Evolutionary conservation across 2,888 invertebrate species (phyloP), one percentile per base, ranked within the genome.

Genomic region (Bembecia ichneumoniformis): DNA sequence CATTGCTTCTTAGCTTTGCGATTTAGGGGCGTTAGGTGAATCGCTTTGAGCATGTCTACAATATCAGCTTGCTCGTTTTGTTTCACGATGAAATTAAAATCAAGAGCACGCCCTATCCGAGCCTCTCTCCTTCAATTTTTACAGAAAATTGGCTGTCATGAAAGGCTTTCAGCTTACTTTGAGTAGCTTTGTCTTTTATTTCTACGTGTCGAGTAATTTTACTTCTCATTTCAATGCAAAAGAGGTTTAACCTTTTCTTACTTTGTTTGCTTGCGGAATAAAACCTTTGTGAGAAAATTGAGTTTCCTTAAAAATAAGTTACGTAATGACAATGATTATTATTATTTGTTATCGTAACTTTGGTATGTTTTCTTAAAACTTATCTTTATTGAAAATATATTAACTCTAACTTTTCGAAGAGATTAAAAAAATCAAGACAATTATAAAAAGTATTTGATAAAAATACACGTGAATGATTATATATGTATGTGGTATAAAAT

Each of bases 71-170:
- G 57, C 56, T 58, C 59, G 62, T 66, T 68, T 66, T 66, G 54
- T 59, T 62, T 53, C 52, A 55, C 61, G 64, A 70, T 63, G 59
- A 65, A 69, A 71, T 72, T 69, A 70, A 73, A 72, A 66, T 64
- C 63, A 59, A 49, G 52, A 49, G 52, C 49, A 44, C 46, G 49
- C 49, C 36, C 47, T 28, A 28, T 9, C 34, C 40, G 62, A 55
- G 51, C 54, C 58, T 52, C 52, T 58, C 57, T 59, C 56, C 57
- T 55, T 55, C 59, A 59, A 58, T 58, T 58, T 64, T 62, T 52
- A 66, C 59, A 62, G 60, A 53, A 63, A 57, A 58, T 60, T 61
- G 60, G 59, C 60, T 59, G 55, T 55, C 55, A 52, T 58, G 40
- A 62, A 63, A 55, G 49, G 50, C 54, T 60, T 53, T 57, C 45